These are phyloP conservation scores for Brachionus rubens DNA, from an alignment of 1,140 invertebrate species.

Conservation along the genomic window DNA sequence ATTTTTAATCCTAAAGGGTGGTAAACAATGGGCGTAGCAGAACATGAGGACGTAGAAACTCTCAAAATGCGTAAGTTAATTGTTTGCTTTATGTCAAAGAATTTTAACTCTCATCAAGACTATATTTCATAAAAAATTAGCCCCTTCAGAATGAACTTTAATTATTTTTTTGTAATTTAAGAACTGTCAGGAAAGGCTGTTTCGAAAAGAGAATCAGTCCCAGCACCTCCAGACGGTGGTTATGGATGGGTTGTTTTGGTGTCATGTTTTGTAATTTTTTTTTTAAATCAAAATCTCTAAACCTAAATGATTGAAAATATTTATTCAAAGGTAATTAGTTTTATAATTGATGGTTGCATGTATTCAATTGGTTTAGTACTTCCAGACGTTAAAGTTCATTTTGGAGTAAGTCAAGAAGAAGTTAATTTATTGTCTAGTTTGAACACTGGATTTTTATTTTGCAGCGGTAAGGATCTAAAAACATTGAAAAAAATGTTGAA, in stretches of 20 bases:
- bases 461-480: background rate
- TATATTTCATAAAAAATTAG: too few species aligned
- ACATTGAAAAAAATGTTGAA: background rate
- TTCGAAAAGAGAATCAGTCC: slow-evolving; percentile 8
- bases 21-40: too few species aligned
- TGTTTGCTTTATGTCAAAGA: too few species aligned
- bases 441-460: slow-evolving; percentile 40
- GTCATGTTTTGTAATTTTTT: slow-evolving; percentile 20
- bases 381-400: background rate
- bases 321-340: background rate
- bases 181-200: background rate
- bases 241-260: slow-evolving; percentile 40
- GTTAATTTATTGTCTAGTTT: slow-evolving; percentile 20
- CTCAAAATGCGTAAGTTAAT: too few species aligned
- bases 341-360: slow-evolving; percentile 45
- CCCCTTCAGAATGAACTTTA: too few species aligned
- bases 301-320: background rate
- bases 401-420: background rate
- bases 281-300: background rate
- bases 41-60: too few species aligned
- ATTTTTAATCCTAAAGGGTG: too few species aligned
- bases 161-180: background rate
- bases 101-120: too few species aligned
- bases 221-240: slow-evolving; percentile 42
- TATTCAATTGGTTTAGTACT: slow-evolving; percentile 18